Conservation (phyloP, 1,140 invertebrate species). For the Nasonia longicornis region DNA sequence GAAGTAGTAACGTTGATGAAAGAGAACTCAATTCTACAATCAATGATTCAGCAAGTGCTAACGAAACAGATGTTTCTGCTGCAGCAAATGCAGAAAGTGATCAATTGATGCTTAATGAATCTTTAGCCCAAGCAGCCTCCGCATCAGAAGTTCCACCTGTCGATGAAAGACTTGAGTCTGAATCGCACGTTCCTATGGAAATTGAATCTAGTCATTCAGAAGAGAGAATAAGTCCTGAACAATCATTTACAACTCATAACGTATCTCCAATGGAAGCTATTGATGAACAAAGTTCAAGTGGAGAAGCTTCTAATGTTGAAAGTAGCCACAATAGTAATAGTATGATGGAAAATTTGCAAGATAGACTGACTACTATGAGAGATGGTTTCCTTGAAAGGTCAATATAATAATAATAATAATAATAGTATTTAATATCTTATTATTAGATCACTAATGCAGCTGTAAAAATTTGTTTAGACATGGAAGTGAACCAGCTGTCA, state of each 20-base stretch:
- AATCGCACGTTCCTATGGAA: constrained; percentile 58
- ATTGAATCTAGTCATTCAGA: constrained; percentile 63
- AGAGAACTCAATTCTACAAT: constrained; percentile 36
- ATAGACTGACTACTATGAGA: constrained; percentile 69
- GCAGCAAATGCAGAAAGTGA: constrained; percentile 18
- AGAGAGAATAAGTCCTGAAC: constrained; percentile 54
- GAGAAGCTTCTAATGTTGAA: constrained; percentile 43
- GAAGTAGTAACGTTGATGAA: constrained; percentile 42
- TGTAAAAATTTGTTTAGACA: constrained; percentile 62
- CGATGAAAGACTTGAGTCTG: constrained; percentile 27
- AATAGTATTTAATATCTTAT: not conserved
- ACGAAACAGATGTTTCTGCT: constrained; percentile 9
- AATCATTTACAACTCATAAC: constrained; percentile 53
- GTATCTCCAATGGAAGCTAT: constrained; percentile 51
- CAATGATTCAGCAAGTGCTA: constrained; percentile 13
- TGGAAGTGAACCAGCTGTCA: constrained; percentile 73
- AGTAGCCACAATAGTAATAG: constrained; percentile 53
- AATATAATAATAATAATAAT: not conserved
- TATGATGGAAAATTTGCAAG: constrained; percentile 67
- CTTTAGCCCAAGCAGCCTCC: not conserved
- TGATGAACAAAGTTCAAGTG: constrained; percentile 43
- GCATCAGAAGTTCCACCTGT: constrained; percentile 14
- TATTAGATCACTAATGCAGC: not conserved
- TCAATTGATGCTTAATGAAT: constrained; percentile 1
- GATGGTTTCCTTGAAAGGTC: constrained; percentile 70